These are phyloP conservation scores for Sandelia bainsii DNA, from an alignment of 2,797 vertebrate species.

Conservation along the genomic window DNA sequence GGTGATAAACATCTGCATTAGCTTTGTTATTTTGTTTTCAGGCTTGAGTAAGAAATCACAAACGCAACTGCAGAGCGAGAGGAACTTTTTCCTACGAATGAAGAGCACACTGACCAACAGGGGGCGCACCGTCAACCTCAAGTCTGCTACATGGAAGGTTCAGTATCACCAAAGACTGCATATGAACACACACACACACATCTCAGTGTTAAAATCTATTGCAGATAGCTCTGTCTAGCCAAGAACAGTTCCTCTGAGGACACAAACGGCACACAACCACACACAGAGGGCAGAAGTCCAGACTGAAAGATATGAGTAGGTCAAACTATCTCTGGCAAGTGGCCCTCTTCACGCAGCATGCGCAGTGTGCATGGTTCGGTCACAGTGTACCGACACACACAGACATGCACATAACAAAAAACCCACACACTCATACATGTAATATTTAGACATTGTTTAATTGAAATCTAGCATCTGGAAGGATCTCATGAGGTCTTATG, in stretches of 20 bases:
- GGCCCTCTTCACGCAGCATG: not conserved
- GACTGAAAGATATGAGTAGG: not conserved
- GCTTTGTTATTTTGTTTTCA: slow-evolving; percentile 40
- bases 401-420: no score
- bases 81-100: slow-evolving; percentile 89
- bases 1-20: not conserved
- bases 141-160: slow-evolving; percentile 92
- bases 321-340: slow-evolving; percentile 8
- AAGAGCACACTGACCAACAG: slow-evolving; percentile 91
- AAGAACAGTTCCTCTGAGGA: not conserved
- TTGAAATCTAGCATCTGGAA: no score
- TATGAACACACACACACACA: not conserved
- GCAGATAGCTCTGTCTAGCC: no score
- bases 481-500: no score
- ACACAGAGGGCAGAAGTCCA: slow-evolving; percentile 23
- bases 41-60: slow-evolving; percentile 80
- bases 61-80: slow-evolving; percentile 63
- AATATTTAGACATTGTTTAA: no score
- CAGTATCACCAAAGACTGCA: not conserved
- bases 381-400: not conserved
- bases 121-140: slow-evolving; percentile 91
- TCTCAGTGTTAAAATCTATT: not conserved
- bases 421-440: no score
- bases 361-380: not conserved
- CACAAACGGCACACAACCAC: not conserved